Evolutionary conservation across 2,113 vertebrate species (phyloP).

Genomic region (Eupsittula cactorum): DNA sequence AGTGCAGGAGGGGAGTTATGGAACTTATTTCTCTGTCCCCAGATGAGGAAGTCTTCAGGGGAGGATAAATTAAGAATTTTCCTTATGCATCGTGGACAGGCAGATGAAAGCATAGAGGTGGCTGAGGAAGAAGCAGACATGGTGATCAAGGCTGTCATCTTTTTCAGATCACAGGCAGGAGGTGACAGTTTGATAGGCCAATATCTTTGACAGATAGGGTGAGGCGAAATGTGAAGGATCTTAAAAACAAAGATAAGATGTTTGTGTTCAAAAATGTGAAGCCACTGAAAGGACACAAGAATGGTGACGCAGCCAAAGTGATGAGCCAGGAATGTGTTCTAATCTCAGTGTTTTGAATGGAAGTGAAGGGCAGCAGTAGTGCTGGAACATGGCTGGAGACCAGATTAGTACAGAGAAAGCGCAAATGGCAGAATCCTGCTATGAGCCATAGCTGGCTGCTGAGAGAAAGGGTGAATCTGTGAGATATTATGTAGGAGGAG

Average conservation of each 20-base stretch:
- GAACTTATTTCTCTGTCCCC: background rate
- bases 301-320: background rate
- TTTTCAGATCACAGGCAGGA: background rate
- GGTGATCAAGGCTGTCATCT: background rate
- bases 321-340: background rate
- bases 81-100: background rate
- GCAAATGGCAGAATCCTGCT: background rate
- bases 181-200: background rate
- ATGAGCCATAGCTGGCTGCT: background rate
- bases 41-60: background rate
- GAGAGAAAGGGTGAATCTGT: constrained; percentile 17
- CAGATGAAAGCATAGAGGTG: background rate
- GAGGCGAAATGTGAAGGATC: background rate
- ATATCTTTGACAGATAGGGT: constrained; percentile 1
- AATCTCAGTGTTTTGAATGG: background rate
- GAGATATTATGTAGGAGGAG: background rate
- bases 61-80: background rate
- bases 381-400: background rate
- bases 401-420: background rate
- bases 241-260: background rate
- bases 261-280: background rate
- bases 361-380: background rate
- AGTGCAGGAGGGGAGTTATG: background rate
- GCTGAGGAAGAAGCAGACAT: background rate
- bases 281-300: background rate